Conservation (phyloP, 2,797 vertebrate species). For the Brachymystax lenok region DNA sequence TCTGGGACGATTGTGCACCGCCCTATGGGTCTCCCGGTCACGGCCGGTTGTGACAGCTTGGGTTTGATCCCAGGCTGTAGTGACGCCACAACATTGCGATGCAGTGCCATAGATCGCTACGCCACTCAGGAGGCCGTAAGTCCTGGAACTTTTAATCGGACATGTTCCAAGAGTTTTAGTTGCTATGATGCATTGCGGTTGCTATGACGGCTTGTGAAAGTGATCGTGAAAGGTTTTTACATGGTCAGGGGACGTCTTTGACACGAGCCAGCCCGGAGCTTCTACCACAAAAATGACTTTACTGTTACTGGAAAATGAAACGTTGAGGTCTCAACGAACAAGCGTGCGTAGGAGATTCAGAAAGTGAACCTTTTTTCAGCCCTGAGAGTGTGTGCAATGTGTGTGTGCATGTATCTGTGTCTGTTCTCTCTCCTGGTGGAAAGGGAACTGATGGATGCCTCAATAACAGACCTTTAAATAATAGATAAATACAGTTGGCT, state of each 20-base stretch:
- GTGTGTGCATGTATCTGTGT: neutral
- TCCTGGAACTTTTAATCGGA: neutral
- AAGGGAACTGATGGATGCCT: neutral
- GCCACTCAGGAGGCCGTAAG: neutral
- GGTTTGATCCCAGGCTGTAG: too few species aligned
- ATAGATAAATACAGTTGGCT: neutral
- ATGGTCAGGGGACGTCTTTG: neutral
- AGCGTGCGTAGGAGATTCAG: neutral
- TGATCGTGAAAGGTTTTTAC: neutral
- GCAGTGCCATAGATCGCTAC: too few species aligned
- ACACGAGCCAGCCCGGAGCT: neutral
- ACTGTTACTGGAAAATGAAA: neutral
- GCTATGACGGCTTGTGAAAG: neutral
- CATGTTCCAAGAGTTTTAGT: neutral
- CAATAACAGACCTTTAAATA: neutral
- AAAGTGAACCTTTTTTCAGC: neutral
- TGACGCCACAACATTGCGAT: too few species aligned
- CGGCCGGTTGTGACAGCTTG: too few species aligned
- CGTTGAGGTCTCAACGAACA: neutral
- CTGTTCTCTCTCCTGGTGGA: neutral
- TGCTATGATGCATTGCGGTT: neutral
- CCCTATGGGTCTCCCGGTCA: too few species aligned
- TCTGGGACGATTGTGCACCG: too few species aligned
- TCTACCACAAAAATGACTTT: neutral
- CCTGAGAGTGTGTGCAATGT: neutral